phyloP scores from a whole-genome alignment of 2,888 invertebrate species.

The Chloroclysta siterata region DNA sequence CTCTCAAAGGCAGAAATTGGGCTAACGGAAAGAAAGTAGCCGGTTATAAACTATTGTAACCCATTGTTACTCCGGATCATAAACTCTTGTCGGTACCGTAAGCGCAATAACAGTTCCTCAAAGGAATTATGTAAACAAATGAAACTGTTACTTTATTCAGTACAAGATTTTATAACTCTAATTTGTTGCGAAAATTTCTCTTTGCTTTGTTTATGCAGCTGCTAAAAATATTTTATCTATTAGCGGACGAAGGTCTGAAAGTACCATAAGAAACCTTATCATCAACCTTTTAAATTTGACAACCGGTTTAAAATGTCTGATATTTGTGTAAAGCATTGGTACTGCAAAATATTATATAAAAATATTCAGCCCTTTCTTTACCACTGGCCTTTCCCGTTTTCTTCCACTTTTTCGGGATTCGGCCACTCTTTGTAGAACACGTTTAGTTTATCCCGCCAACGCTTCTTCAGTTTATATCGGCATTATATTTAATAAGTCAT shows the following conservation, averaged over 20 bases:
- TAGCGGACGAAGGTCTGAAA: slow-evolving; percentile 1
- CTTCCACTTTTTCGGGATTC: too few relatives aligned
- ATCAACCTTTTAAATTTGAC: too few relatives aligned
- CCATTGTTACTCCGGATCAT: slow-evolving; percentile 54
- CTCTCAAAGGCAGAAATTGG: slow-evolving; percentile 69
- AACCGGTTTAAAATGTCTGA: too few relatives aligned
- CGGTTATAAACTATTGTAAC: slow-evolving; percentile 59
- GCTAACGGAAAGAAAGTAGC: slow-evolving; percentile 77
- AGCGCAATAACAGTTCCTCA: slow-evolving; percentile 47
- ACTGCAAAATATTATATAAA: too few relatives aligned
- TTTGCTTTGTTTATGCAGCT: slow-evolving; percentile 19
- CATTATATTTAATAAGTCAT: too few relatives aligned
- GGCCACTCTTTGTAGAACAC: too few relatives aligned
- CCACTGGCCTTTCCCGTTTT: too few relatives aligned
- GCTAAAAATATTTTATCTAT: neutral
- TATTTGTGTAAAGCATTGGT: too few relatives aligned
- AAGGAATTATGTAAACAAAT: slow-evolving; percentile 32
- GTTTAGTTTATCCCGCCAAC: too few relatives aligned
- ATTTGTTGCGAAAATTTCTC: slow-evolving; percentile 33
- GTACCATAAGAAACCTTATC: too few relatives aligned
- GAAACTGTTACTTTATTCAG: slow-evolving; percentile 20
- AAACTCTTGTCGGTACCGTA: slow-evolving; percentile 55
- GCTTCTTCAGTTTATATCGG: too few relatives aligned
- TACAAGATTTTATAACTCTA: slow-evolving; percentile 43
- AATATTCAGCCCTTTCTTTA: too few relatives aligned